These are phyloP conservation scores for Todus mexicanus DNA, from an alignment of 2,797 vertebrate genomes.

Conservation along the genomic window DNA sequence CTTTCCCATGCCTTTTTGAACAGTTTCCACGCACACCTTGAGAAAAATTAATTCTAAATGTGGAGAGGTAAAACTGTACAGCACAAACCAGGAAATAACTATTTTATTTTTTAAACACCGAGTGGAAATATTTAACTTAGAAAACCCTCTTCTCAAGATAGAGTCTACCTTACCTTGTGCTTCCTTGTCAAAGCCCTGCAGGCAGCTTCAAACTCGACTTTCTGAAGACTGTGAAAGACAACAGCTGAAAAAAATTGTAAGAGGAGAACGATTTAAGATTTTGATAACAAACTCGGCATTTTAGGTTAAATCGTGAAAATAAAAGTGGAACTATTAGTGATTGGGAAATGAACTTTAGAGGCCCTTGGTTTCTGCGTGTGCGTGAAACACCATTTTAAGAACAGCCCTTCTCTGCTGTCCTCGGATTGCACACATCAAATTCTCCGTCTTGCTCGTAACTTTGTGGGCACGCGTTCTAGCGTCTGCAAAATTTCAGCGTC, in stretches of 20 bases:
- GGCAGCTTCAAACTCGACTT: not conserved
- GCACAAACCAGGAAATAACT: not conserved
- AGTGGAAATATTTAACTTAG: not conserved
- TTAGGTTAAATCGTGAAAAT: not conserved
- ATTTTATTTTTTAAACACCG: not conserved
- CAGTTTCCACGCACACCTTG: not conserved
- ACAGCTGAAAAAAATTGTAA: not conserved
- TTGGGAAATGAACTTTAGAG: not conserved
- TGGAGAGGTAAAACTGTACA: not conserved
- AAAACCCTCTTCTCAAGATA: not conserved
- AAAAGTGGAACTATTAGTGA: not conserved
- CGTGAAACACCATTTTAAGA: not conserved
- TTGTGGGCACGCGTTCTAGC: accelerated
- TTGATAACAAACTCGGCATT: not conserved
- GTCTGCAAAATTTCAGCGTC: accelerated
- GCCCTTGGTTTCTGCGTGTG: too few relatives aligned
- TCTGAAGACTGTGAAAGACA: not conserved
- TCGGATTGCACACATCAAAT: not conserved
- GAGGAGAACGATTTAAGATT: not conserved
- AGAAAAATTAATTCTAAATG: not conserved
- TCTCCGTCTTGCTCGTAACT: not conserved
- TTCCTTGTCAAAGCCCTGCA: not conserved
- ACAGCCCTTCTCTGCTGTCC: not conserved
- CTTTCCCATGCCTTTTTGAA: not conserved
- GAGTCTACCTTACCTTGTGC: not conserved